These are phyloP conservation scores for Drosophila nigricruria DNA, from an alignment of 2,888 invertebrate species.

Conservation along the genomic window DNA sequence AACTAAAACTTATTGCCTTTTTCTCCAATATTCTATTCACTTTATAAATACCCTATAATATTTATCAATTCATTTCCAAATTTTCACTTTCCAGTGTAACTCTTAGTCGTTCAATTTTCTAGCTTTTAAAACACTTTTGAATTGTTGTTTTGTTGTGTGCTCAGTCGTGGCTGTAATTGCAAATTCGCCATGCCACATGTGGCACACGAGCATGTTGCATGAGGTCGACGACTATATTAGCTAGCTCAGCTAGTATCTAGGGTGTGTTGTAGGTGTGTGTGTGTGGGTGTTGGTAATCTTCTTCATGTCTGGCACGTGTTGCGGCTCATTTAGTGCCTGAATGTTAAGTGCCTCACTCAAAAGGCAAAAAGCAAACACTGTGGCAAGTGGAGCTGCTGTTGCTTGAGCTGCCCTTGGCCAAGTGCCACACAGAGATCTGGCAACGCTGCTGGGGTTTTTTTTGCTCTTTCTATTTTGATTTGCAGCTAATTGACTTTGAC, in stretches of 20 bases:
- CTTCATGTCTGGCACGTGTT: constrained; percentile 57
- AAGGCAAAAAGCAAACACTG: constrained; percentile 26
- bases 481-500: constrained; percentile 45
- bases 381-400: constrained; percentile 26
- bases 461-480: not conserved
- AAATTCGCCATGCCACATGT: constrained; percentile 45
- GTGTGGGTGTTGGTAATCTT: constrained; percentile 25
- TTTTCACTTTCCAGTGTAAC: constrained; percentile 2
- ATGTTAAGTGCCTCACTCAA: constrained; percentile 52
- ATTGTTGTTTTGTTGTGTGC: constrained; percentile 25
- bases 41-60: not conserved
- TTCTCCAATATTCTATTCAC: not conserved
- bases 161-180: constrained; percentile 46
- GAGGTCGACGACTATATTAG: constrained; percentile 76
- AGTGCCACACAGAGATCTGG: constrained; percentile 35
- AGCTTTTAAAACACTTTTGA: not conserved
- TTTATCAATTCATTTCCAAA: not conserved
- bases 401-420: constrained; percentile 34
- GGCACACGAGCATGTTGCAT: constrained; percentile 31
- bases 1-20: no score
- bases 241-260: constrained; percentile 16
- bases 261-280: not conserved
- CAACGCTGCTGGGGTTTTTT: constrained; percentile 13
- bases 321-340: constrained; percentile 58
- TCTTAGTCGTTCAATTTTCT: not conserved